Percentiles rank a stretch among this genome's conserved stretches.
Evolutionary conservation across 2,113 vertebrate genomes (phyloP).

Genomic region (Corapipo altera): DNA sequence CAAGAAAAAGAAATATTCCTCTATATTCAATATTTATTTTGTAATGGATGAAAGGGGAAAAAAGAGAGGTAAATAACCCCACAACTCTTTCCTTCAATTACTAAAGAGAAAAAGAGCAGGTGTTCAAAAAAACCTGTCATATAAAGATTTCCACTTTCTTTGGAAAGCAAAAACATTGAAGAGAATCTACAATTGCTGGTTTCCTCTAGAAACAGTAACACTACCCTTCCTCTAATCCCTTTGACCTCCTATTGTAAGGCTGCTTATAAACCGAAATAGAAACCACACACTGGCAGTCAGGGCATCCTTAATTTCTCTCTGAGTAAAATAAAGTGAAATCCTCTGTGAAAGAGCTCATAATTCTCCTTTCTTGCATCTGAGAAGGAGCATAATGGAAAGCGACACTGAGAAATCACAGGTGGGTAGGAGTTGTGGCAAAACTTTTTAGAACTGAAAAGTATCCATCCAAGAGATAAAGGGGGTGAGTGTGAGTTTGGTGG

Average conservation of each 20-base stretch:
- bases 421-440: not conserved
- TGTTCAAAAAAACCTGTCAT: not conserved
- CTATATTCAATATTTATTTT: not conserved
- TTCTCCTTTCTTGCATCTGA: not conserved
- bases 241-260: constrained; percentile 22
- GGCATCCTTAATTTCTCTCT: constrained; percentile 37
- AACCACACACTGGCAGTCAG: constrained; percentile 32
- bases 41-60: not conserved
- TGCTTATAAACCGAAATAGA: constrained; percentile 53
- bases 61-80: not conserved
- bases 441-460: not conserved
- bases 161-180: not conserved
- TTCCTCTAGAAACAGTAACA: constrained; percentile 35
- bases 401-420: not conserved
- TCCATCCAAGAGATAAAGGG: not conserved
- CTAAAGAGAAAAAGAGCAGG: not conserved
- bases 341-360: not conserved
- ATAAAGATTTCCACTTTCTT: constrained; percentile 26
- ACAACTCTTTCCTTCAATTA: not conserved
- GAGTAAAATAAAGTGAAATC: not conserved
- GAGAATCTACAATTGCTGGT: not conserved
- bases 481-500: not conserved
- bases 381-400: not conserved
- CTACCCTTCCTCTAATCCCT: constrained; percentile 51
- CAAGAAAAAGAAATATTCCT: not conserved